These are phyloP conservation scores for Ptychoptera albimana DNA, from an alignment of 2,888 invertebrate genomes.

Conservation along the genomic window DNA sequence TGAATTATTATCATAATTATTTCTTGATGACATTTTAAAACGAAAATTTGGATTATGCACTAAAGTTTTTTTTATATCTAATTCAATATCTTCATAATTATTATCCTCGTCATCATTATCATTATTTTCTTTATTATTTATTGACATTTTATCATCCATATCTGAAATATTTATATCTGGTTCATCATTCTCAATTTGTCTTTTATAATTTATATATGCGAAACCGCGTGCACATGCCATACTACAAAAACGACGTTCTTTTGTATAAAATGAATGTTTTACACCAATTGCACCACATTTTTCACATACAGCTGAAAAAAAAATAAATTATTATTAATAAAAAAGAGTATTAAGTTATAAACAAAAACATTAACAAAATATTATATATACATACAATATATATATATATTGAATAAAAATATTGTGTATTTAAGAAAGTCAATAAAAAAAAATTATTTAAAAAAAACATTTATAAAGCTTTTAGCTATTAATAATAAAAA, in stretches of 20 bases:
- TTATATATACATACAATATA: too few relatives aligned
- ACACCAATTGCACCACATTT: constrained; percentile 74
- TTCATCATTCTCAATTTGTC: constrained; percentile 4
- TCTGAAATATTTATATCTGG: constrained; percentile 9
- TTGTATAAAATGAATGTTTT: constrained; percentile 73
- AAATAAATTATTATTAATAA: constrained; percentile 1
- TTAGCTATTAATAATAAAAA: too few relatives aligned
- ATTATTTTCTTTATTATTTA: constrained; percentile 5
- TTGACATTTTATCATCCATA: constrained; percentile 1
- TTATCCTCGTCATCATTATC: constrained; percentile 6
- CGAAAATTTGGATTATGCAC: constrained; percentile 29
- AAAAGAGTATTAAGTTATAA: too few relatives aligned
- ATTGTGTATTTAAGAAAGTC: neutral
- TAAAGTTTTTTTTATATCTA: constrained; percentile 25
- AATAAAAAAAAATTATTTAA: too few relatives aligned
- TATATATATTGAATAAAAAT: too few relatives aligned
- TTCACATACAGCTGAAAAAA: constrained; percentile 56
- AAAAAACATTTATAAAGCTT: too few relatives aligned
- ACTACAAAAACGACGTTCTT: constrained; percentile 66
- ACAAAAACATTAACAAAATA: too few relatives aligned
- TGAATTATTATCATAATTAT: constrained; percentile 13
- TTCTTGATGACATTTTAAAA: constrained; percentile 22
- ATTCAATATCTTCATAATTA: constrained; percentile 22
- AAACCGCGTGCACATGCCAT: constrained; percentile 54
- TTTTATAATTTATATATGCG: constrained; percentile 12